A percentile compares a stretch with the other conserved stretches of the same genome.
phyloP scores from a whole-genome alignment of 64 coral and sea anemone genomes.

The Dendronephthya gigantea region DNA sequence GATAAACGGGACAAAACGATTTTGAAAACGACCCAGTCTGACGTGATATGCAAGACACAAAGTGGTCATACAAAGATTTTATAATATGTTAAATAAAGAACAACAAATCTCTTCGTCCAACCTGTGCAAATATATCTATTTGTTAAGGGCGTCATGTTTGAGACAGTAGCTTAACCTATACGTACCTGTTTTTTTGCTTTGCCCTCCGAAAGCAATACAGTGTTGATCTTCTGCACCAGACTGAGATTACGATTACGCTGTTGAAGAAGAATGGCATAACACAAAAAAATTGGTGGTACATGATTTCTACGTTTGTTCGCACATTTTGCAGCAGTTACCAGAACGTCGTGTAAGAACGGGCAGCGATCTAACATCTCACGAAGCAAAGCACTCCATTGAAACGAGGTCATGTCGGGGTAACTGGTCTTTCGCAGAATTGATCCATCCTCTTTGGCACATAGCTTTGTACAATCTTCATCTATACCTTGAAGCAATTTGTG shows the following conservation, averaged over 20 bases:
- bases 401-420: not conserved
- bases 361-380: not conserved
- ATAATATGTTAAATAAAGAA: no score
- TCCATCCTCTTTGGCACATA: not conserved
- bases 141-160: not conserved
- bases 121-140: not conserved
- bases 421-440: not conserved
- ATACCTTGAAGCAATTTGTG: not conserved
- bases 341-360: not conserved
- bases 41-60: no score
- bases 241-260: slow-evolving; percentile 38
- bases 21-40: no score
- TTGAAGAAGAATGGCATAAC: not conserved
- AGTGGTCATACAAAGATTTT: no score
- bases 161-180: no score
- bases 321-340: not conserved
- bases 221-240: slow-evolving; percentile 53
- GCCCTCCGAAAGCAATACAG: slow-evolving; percentile 48
- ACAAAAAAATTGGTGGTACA: not conserved
- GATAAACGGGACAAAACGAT: no score
- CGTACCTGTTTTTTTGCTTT: slow-evolving; percentile 61
- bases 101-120: not conserved
- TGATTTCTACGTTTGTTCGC: not conserved
- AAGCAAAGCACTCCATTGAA: not conserved
- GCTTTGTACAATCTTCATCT: not conserved